phyloP scores from a whole-genome alignment of 2,113 vertebrate genomes.

The Leptobrachium ailaonicum region DNA sequence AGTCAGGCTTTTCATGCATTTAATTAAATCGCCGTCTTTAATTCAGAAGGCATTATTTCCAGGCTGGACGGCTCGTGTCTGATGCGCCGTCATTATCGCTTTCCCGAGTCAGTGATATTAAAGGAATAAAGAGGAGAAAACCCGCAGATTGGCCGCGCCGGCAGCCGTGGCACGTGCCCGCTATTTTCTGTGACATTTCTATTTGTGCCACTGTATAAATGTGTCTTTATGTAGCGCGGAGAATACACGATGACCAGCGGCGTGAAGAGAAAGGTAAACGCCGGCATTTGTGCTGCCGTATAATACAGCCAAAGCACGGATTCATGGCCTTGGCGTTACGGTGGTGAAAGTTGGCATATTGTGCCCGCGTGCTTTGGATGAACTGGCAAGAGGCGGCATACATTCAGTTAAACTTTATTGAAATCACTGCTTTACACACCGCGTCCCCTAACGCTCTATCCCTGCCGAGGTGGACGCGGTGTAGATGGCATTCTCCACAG shows the following conservation, averaged over 20 bases:
- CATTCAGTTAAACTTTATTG: too few species aligned
- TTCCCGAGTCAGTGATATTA: constrained; percentile 60
- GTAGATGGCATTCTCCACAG: constrained; percentile 26
- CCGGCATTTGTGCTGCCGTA: not conserved
- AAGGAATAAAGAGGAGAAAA: constrained; percentile 53
- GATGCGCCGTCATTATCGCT: constrained; percentile 60
- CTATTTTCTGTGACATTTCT: constrained; percentile 19
- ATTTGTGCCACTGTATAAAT: constrained; percentile 33
- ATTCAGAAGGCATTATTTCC: constrained; percentile 65
- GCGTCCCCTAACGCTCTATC: not conserved
- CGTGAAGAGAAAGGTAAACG: constrained; percentile 51
- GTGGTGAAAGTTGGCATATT: too few species aligned
- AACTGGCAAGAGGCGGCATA: too few species aligned
- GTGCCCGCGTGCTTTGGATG: too few species aligned
- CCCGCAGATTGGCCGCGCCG: not conserved
- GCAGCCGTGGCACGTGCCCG: constrained; percentile 45
- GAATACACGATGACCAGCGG: constrained; percentile 21
- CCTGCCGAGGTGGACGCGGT: constrained; percentile 13
- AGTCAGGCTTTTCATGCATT: constrained; percentile 66
- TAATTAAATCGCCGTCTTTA: constrained; percentile 72
- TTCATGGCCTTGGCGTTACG: too few species aligned
- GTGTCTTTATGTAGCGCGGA: constrained; percentile 35
- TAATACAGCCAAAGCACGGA: too few species aligned
- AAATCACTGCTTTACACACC: not conserved
- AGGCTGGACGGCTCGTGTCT: constrained; percentile 61